These are phyloP conservation scores for Nannospalax galili DNA, from an alignment of 2,113 vertebrate genomes.

Conservation along the genomic window DNA sequence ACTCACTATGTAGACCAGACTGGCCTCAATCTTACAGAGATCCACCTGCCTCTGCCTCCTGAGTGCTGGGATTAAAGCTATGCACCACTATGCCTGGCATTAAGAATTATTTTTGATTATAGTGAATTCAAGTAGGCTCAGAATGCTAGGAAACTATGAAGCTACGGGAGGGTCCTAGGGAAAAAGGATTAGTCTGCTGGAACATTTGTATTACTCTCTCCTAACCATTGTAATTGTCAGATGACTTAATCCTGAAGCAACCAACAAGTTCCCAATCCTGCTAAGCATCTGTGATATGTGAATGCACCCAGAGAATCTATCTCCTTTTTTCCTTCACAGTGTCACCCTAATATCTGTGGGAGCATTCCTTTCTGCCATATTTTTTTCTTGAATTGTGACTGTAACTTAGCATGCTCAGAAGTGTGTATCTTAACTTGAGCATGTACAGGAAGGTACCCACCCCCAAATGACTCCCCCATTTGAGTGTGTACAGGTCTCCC, in stretches of 20 bases:
- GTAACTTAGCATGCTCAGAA: not conserved
- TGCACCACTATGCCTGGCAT: no score
- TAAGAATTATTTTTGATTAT: no score
- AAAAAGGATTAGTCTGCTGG: not conserved
- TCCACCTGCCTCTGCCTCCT: no score
- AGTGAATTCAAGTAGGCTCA: no score
- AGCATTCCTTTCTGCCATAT: not conserved
- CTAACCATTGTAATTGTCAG: not conserved
- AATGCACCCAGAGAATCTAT: not conserved
- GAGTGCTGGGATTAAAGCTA: no score
- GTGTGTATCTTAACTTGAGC: not conserved
- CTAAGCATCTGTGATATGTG: not conserved
- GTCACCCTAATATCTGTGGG: not conserved
- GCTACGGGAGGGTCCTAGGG: not conserved
- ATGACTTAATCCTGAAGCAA: not conserved
- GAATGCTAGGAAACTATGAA: not conserved
- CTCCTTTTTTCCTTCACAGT: not conserved
- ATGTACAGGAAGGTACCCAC: not conserved
- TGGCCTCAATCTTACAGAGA: no score
- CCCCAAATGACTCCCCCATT: not conserved
- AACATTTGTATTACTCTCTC: not conserved
- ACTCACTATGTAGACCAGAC: no score
- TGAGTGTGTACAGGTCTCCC: not conserved
- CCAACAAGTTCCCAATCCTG: not conserved
- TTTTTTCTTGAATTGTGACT: not conserved